A percentile compares a stretch with the other conserved stretches of the same genome.
These are phyloP conservation scores for Tinamus guttatus DNA, from an alignment of 2,113 vertebrate species.

Conservation along the genomic window DNA sequence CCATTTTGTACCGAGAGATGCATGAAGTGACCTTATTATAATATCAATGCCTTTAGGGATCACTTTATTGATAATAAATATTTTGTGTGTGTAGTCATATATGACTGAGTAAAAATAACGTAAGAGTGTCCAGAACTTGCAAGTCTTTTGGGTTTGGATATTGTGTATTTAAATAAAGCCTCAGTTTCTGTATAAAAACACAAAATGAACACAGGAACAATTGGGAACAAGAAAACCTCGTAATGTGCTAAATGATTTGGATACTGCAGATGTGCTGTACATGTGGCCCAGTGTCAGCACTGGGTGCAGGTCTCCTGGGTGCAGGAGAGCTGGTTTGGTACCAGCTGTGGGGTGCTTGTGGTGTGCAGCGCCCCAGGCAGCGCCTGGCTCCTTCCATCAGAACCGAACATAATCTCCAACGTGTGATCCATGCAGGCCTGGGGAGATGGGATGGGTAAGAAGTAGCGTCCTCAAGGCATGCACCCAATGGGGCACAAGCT, in stretches of 20 bases:
- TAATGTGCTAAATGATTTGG: neutral
- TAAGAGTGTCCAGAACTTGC: neutral
- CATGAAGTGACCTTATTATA: neutral
- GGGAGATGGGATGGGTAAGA: neutral
- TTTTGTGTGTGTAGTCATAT: neutral
- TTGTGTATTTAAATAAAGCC: neutral
- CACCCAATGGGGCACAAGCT: neutral
- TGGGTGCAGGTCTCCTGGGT: too few species aligned
- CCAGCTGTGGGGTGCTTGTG: neutral
- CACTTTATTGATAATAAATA: neutral
- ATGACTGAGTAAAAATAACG: neutral
- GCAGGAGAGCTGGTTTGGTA: neutral
- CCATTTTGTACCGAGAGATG: neutral
- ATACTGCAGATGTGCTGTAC: neutral
- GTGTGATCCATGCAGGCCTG: neutral
- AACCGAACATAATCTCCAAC: neutral
- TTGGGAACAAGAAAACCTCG: neutral
- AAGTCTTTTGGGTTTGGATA: neutral
- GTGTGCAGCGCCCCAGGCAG: neutral
- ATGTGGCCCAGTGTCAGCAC: neutral
- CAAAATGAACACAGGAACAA: neutral
- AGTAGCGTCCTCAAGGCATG: neutral
- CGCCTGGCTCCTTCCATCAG: fast-evolving
- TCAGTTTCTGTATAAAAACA: neutral
- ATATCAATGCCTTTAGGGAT: neutral